phyloP scores from a whole-genome alignment of 2,797 vertebrate genomes.

The Florisuga fusca region DNA sequence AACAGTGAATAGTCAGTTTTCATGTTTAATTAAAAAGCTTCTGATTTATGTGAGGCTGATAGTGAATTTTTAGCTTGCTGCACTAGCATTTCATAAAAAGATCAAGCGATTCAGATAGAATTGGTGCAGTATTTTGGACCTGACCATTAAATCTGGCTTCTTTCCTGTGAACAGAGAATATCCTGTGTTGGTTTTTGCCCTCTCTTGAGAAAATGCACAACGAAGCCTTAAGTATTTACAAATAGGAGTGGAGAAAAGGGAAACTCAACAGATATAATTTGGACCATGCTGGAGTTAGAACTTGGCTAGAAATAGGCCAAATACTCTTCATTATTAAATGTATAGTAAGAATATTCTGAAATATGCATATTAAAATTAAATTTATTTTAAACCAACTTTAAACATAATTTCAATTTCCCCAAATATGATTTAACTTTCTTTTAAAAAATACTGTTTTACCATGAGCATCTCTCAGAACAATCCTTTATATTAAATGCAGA shows the following conservation, averaged over 20 bases:
- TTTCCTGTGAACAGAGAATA: background rate
- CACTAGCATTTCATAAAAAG: background rate
- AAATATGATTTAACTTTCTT: conserved; percentile 32
- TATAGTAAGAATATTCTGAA: background rate
- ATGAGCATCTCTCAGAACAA: conserved; percentile 50
- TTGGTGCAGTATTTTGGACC: background rate
- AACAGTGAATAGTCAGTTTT: background rate
- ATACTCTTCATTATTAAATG: background rate
- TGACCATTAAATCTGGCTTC: background rate
- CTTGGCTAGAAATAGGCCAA: background rate
- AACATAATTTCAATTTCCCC: background rate
- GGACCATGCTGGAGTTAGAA: background rate
- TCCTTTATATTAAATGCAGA: conserved; percentile 76
- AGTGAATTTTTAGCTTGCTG: background rate
- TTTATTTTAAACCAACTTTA: conserved; percentile 7
- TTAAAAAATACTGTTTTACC: conserved; percentile 50
- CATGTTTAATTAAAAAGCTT: conserved; percentile 12
- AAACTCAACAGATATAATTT: background rate
- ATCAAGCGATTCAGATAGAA: background rate
- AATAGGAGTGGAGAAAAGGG: background rate
- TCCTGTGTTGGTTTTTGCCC: background rate
- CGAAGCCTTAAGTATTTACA: background rate
- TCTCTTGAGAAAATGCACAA: background rate
- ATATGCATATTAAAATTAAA: background rate
- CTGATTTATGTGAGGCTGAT: background rate